phyloP scores from a whole-genome alignment of 2,888 invertebrate genomes.

The Nephrocerus scutellatus region DNA sequence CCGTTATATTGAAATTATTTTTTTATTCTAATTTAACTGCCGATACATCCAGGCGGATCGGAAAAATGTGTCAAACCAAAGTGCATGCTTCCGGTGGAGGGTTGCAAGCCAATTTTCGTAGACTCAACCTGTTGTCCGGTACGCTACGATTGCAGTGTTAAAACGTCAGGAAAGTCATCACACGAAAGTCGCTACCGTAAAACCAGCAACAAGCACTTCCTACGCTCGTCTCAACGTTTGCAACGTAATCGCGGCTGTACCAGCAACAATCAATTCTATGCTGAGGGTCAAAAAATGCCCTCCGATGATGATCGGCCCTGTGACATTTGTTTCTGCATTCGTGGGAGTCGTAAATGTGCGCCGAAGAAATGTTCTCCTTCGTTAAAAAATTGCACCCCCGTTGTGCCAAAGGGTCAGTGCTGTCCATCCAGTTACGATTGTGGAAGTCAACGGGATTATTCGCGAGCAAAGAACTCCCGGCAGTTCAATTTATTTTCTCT shows the following conservation, averaged over 20 bases:
- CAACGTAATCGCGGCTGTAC: constrained; percentile 53
- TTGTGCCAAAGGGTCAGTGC: constrained; percentile 69
- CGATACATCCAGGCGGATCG: constrained; percentile 48
- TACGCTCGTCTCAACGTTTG: constrained; percentile 39
- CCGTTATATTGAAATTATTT: background rate
- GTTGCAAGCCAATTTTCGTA: constrained; percentile 49
- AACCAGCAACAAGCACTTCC: constrained; percentile 41
- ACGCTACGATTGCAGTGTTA: constrained; percentile 62
- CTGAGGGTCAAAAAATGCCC: constrained; percentile 64
- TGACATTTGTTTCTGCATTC: constrained; percentile 74
- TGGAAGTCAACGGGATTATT: constrained; percentile 51
- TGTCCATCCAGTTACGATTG: constrained; percentile 81
- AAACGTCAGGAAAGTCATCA: constrained; percentile 40
- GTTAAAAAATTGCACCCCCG: constrained; percentile 67
- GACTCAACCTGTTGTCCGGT: constrained; percentile 66
- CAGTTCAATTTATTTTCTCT: constrained; percentile 44
- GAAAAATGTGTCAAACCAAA: constrained; percentile 72
- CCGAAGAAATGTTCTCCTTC: constrained; percentile 69
- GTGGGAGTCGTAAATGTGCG: constrained; percentile 65
- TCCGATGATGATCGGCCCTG: constrained; percentile 52
- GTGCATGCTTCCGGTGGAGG: constrained; percentile 68
- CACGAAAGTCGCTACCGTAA: constrained; percentile 40
- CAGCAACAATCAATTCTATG: constrained; percentile 53
- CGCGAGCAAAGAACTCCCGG: constrained; percentile 36
- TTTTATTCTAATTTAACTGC: background rate